Base-by-base conservation (phyloP, 2,113 vertebrate genomes). In the Chaetodon auriga region DNA sequence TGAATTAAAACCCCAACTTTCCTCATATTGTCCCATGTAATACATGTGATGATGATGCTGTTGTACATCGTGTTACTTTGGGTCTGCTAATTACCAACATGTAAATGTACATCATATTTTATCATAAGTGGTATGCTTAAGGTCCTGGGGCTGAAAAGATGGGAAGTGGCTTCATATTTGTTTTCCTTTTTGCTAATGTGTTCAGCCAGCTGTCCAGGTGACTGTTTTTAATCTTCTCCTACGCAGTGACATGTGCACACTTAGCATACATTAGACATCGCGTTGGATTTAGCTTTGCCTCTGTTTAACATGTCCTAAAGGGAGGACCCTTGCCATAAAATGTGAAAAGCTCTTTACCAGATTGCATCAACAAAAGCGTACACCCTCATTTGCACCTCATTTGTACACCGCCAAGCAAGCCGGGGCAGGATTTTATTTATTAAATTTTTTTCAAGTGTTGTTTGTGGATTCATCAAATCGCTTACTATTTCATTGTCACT, bases 311-410 rank as follows among this genome's bases (percentile, higher is more conserved):
- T 78, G 81, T 49, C 74, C 55, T 76, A 82, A 71, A 81, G 61
- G 74, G 45, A 54, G 63, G 63, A 48, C 53, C 80, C 78, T 86
- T 45, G 75, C 63, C 53, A 74, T 84, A 51, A 83, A 88, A 35
- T 48, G 30, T 76, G 66, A 83, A 89, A 78, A 86, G 79, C 90
- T 88, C 87, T 91, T 86, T 60, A 53, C 71, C 75, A 75, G 74
- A 85, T 85, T 70, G 84, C 72, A 46, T 63, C 54, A 68, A 89
- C 51, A 87, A 86, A 91, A 87, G 58, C 21, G 9, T 12, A 53
- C 21, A 5, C 71, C 74, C 70, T 89, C 80, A 85, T 90, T 87
- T 61, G 35, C 65, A 61, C 54, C 65, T 74, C 23, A 46, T 66
- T 78, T 87, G 70, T 80, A 79, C 61, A 61, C 64, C 49, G 82